Evolutionary conservation across 2,113 vertebrate genomes (phyloP).

Genomic region (Pseudorhombus dupliciocellatus): DNA sequence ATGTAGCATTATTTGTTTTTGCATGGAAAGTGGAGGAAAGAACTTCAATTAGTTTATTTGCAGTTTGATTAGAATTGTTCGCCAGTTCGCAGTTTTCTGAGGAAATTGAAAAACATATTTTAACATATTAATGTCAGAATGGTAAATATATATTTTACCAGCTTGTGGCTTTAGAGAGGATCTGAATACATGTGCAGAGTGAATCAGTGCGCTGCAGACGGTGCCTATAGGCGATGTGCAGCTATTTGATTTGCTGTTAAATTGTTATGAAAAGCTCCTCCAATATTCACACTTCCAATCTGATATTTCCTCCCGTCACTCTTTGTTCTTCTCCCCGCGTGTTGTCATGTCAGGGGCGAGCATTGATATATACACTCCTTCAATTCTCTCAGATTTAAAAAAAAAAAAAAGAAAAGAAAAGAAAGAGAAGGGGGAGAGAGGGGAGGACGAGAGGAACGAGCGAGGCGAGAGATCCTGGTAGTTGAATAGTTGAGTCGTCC

Average conservation of each 20-base stretch:
- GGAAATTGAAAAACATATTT: background rate
- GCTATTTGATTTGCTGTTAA: constrained; percentile 64
- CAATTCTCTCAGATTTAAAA: constrained; percentile 41
- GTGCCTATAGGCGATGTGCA: constrained; percentile 47
- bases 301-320: constrained; percentile 44
- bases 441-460: constrained; percentile 16
- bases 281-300: constrained; percentile 58
- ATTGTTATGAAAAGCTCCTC: constrained; percentile 63
- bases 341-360: constrained; percentile 62
- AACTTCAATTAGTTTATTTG: background rate
- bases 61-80: background rate
- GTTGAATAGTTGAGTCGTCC: constrained; percentile 86
- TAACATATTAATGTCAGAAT: background rate
- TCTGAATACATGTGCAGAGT: background rate
- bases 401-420: background rate
- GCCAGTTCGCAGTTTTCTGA: background rate
- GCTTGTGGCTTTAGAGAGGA: background rate
- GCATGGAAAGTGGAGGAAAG: background rate
- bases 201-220: background rate
- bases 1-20: background rate
- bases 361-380: constrained; percentile 51
- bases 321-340: constrained; percentile 64
- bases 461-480: constrained; percentile 61
- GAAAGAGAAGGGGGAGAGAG: background rate
- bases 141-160: background rate